Evolutionary conservation across 2,888 invertebrate species (phyloP).

Genomic region (Prosapia bicincta): DNA sequence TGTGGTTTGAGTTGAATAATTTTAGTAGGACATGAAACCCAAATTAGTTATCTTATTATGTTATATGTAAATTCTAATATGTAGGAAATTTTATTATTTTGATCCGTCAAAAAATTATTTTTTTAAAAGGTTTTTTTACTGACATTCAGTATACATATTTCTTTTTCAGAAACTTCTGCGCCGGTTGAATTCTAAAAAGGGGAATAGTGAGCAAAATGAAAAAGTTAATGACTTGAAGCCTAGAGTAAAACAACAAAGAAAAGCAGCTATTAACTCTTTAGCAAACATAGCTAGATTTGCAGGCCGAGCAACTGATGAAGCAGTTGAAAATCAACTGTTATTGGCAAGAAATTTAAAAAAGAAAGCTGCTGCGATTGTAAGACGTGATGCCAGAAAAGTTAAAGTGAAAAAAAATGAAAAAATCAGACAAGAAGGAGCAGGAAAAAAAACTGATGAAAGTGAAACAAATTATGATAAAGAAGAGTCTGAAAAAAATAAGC

Average conservation of each 20-base stretch:
- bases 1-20: no score
- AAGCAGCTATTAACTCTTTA: conserved; percentile 10
- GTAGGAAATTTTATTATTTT: no score
- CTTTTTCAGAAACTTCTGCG: no score
- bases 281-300: conserved; percentile 8
- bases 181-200: no score
- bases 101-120: no score
- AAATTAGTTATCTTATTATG: no score
- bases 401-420: background rate
- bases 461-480: background rate
- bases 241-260: conserved; percentile 1
- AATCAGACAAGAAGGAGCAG: background rate
- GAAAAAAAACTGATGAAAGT: background rate
- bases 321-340: background rate
- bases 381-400: background rate
- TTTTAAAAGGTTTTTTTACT: no score
- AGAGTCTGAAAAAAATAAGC: background rate
- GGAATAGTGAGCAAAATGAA: no score
- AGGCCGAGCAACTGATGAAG: background rate
- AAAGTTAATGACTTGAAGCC: background rate
- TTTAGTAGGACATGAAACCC: no score
- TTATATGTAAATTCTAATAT: no score
- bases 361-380: conserved; percentile 4
- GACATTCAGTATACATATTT: no score
- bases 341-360: conserved; percentile 8